Evolutionary conservation across 2,113 vertebrate genomes (phyloP).

Genomic region (Anolis sagrei): DNA sequence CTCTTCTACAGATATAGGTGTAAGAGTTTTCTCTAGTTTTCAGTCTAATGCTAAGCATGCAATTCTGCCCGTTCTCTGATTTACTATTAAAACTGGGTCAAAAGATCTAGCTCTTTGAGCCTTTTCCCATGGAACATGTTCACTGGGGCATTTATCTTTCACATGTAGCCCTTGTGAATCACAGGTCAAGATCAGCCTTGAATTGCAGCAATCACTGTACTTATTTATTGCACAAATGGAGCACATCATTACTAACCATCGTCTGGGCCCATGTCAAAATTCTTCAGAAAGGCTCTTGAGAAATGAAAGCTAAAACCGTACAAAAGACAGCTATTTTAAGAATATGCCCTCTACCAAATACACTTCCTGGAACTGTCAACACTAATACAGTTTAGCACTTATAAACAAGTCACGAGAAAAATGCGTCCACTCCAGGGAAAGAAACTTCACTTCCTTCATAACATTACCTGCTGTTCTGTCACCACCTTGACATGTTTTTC

Average conservation of each 20-base stretch:
- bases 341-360: neutral
- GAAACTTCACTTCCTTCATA: conserved; percentile 5
- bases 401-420: conserved; percentile 17
- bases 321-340: neutral
- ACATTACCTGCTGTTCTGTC: neutral
- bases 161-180: neutral
- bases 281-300: conserved; percentile 10
- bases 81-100: neutral
- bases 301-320: conserved; percentile 12
- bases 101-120: neutral
- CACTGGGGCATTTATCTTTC: neutral
- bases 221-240: neutral
- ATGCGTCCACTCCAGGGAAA: neutral
- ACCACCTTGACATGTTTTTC: neutral
- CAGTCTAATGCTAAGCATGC: neutral
- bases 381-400: neutral
- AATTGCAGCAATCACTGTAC: neutral
- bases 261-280: neutral
- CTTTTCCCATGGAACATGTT: neutral
- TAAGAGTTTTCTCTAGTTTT: neutral
- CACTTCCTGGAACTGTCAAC: accelerated
- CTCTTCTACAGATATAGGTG: neutral
- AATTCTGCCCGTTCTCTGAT: neutral
- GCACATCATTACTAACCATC: neutral
- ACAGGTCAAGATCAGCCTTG: neutral